A percentile compares a stretch with the other conserved stretches of the same genome.
Conservation (phyloP, 2,888 invertebrate species). For the Cynaeus angustus region DNA sequence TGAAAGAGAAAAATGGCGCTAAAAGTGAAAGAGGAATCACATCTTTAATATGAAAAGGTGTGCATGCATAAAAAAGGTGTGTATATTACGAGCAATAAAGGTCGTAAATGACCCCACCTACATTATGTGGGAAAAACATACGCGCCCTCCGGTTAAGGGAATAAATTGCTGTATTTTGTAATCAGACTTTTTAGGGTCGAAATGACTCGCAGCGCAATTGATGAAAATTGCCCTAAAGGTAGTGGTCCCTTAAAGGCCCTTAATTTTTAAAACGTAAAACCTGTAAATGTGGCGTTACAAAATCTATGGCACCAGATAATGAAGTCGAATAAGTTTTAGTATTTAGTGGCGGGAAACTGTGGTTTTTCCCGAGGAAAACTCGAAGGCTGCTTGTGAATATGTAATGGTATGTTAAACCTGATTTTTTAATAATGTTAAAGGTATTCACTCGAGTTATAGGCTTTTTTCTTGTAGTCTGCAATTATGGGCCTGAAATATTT, state of each 20-base stretch:
- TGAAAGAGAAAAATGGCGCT: slow-evolving; percentile 4
- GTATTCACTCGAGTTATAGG: slow-evolving; percentile 22
- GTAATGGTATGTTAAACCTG: slow-evolving; percentile 31
- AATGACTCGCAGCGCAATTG: not conserved
- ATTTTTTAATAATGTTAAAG: slow-evolving; percentile 37
- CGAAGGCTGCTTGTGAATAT: slow-evolving; percentile 10
- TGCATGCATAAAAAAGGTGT: slow-evolving; percentile 22
- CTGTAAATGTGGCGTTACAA: not conserved
- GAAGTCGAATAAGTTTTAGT: not conserved
- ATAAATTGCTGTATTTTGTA: slow-evolving; percentile 21
- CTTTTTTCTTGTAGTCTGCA: slow-evolving; percentile 48
- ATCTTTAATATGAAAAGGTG: slow-evolving; percentile 7
- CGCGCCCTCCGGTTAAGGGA: slow-evolving; percentile 16
- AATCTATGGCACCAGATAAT: too few relatives aligned
- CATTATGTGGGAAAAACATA: slow-evolving; percentile 25
- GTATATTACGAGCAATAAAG: slow-evolving; percentile 26
- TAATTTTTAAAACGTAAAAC: not conserved
- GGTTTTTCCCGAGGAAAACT: not conserved
- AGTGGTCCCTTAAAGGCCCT: not conserved
- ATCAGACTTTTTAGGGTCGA: slow-evolving; percentile 24
- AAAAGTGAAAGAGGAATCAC: slow-evolving; percentile 1
- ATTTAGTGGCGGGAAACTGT: slow-evolving; percentile 13
- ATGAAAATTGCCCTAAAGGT: slow-evolving; percentile 13
- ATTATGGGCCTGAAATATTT: slow-evolving; percentile 51
- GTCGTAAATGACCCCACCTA: slow-evolving; percentile 26